Evolutionary conservation across 2,888 invertebrate species (phyloP).

Genomic region (Xanthorhoe spadicearia): DNA sequence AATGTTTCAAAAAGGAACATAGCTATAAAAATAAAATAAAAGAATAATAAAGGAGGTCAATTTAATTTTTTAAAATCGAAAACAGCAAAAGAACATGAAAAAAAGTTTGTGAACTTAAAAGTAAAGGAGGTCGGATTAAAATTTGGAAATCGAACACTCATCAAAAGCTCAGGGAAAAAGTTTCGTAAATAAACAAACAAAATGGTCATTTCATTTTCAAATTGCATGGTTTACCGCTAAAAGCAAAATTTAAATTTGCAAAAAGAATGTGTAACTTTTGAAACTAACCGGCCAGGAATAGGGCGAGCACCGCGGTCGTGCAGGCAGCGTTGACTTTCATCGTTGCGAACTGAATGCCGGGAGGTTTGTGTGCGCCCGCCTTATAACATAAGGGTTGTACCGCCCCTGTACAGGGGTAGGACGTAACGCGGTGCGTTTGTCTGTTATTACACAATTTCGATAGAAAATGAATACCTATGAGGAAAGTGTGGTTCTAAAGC

Average conservation of each 20-base stretch:
- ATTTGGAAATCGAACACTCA: not conserved
- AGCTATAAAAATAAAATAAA: too few relatives aligned
- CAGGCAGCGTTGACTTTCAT: constrained; percentile 67
- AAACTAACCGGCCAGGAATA: constrained; percentile 72
- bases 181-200: too few relatives aligned
- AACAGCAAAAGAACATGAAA: not conserved
- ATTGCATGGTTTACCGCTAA: not conserved
- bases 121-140: not conserved
- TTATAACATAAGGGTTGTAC: constrained; percentile 65
- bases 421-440: constrained; percentile 42
- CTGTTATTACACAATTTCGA: too few relatives aligned
- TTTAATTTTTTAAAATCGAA: not conserved
- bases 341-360: constrained; percentile 67
- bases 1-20: too few relatives aligned
- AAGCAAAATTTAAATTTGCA: constrained; percentile 29
- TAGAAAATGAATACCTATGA: not conserved
- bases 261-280: constrained; percentile 49
- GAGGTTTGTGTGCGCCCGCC: constrained; percentile 54
- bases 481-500: not conserved
- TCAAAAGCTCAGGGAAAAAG: not conserved
- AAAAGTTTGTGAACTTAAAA: not conserved
- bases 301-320: constrained; percentile 61
- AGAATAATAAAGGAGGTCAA: too few relatives aligned
- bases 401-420: constrained; percentile 54
- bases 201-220: not conserved